These are phyloP conservation scores for Amphiprion clarkii DNA, from an alignment of 2,797 vertebrate genomes.

Conservation along the genomic window DNA sequence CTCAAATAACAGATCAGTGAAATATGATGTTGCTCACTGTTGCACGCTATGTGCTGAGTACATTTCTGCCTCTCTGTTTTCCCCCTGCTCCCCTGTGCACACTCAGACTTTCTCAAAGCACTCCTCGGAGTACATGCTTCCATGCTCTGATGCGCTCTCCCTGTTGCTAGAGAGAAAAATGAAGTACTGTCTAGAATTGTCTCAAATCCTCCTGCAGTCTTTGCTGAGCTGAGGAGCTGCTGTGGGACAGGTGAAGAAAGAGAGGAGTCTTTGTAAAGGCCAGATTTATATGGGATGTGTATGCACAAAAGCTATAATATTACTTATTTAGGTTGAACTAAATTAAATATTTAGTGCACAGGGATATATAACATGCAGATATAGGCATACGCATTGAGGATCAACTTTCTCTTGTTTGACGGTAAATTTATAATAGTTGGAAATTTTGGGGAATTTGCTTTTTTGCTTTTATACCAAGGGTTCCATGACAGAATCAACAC, in stretches of 20 bases:
- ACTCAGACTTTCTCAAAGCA: constrained; percentile 21
- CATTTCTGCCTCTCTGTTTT: constrained; percentile 25
- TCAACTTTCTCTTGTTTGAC: too few species aligned
- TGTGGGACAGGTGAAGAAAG: neutral
- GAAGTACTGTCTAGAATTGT: neutral
- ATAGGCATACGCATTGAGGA: too few species aligned
- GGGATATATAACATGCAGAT: too few species aligned
- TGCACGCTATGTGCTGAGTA: constrained; percentile 29
- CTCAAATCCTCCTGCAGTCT: constrained; percentile 4
- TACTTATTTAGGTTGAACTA: neutral
- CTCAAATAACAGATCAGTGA: constrained; percentile 41
- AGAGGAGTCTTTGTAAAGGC: neutral
- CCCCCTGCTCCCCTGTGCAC: constrained; percentile 19
- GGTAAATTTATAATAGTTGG: too few species aligned
- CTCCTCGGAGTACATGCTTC: constrained; percentile 16
- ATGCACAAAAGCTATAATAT: too few species aligned
- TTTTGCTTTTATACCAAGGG: too few species aligned
- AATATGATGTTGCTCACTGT: constrained; percentile 44
- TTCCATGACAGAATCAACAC: too few species aligned
- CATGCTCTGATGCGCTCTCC: constrained; percentile 30
- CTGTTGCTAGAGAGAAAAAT: constrained; percentile 25
- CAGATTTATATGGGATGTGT: neutral
- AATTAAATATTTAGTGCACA: neutral
- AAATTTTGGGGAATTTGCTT: too few species aligned
- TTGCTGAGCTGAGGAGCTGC: neutral